Evolutionary conservation across 2,797 vertebrate species (phyloP).

Genomic region (Hozukius guyotensis): DNA sequence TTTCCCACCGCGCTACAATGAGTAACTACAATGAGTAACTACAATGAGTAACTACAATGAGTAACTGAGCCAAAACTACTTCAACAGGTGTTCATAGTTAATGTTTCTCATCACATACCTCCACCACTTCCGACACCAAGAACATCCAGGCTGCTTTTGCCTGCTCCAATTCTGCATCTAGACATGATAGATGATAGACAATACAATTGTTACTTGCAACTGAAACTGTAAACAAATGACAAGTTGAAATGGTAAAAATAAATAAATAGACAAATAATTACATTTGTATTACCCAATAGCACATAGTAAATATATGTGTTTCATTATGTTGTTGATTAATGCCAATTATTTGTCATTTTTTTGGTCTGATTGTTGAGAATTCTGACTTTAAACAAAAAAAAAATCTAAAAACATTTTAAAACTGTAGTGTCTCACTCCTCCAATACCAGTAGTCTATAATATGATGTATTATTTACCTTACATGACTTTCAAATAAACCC

Average conservation of each 20-base stretch:
- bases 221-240: not conserved
- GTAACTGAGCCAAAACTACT: not conserved
- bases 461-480: too few species aligned
- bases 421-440: not conserved
- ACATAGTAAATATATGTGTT: not conserved
- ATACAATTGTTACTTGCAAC: not conserved
- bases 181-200: not conserved
- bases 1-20: not conserved
- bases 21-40: not conserved
- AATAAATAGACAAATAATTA: not conserved
- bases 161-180: constrained; percentile 80
- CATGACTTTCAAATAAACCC: not conserved
- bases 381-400: too few species aligned
- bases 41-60: not conserved
- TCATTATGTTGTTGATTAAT: not conserved
- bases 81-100: not conserved
- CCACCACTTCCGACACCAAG: constrained; percentile 89
- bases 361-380: too few species aligned
- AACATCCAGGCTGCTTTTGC: constrained; percentile 84
- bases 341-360: not conserved
- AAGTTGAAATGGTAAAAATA: not conserved
- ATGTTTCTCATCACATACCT: constrained; percentile 77
- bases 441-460: too few species aligned
- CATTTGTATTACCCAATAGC: too few species aligned
- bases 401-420: not conserved